Base-by-base conservation (phyloP, 1,140 invertebrate genomes). In the Drosophila athabasca region DNA sequence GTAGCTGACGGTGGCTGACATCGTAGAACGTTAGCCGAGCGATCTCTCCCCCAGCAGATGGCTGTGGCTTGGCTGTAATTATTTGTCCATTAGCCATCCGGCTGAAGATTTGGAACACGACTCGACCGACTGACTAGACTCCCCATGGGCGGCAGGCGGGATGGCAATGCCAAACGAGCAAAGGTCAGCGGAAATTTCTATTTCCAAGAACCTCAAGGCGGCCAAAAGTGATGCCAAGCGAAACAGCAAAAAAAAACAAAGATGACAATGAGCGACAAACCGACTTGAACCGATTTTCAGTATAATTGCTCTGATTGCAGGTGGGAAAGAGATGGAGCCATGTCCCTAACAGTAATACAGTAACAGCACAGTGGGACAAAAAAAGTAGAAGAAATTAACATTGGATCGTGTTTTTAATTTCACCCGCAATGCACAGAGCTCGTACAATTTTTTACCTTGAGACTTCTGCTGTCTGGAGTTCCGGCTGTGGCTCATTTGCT, bases 361-460 rank as follows among this genome's bases (percentile, higher is more conserved):
- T 22, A 19, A 19, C 17, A 19, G 2, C 4, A 22, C 31, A 53
- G 17, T 22, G 31, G 17, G 1, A n/a, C 22, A 57, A 44, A 19
- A 9, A 41, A 24, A 43, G n/a, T n/a, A n/a, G 45, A 2, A 15
- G 49, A 46, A 22, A 19, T 19, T 19, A 19, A 19, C 17, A 19
- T 7, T 52, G 2, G 55, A 39, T 78, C 55, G 65, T 54, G 54
- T 60, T 87, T 70, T 77, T 61, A 85, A 81, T 85, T 85, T 85
- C 82, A 81, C 80, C 60, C 72, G 68, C 76, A 11, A 13, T 48
- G 17, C 61, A 59, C 45, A 45, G 15, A 57, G 58, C 48, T 69
- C 73, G 61, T 81, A 81, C 82, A 85, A 68, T 4, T 52, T 67
- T 67, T 85, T 85, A 85, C 82, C 82, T 85, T 85, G 78, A 87